These are phyloP conservation scores for Cacatua alba DNA, from an alignment of 2,113 vertebrate genomes.

Conservation along the genomic window DNA sequence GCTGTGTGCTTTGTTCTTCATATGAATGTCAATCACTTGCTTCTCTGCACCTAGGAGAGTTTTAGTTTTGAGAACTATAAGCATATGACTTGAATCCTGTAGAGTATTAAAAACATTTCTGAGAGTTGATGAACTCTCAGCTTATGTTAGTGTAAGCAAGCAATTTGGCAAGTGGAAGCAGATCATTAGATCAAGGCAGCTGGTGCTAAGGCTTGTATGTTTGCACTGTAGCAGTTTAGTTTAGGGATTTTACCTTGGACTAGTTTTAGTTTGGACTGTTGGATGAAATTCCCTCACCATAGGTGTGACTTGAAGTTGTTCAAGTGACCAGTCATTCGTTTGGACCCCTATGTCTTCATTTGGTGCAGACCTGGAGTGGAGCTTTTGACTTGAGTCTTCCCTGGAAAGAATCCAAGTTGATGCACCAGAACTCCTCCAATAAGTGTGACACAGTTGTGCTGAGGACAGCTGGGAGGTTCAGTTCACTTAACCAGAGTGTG, in stretches of 20 bases:
- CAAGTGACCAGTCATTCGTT: background rate
- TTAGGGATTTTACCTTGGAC: background rate
- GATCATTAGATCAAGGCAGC: background rate
- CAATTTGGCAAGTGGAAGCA: background rate
- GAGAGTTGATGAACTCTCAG: background rate
- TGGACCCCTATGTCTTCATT: background rate
- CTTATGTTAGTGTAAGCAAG: background rate
- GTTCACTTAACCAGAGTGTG: background rate
- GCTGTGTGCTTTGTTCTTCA: conserved; percentile 43
- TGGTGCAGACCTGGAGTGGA: background rate
- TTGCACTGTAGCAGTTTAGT: background rate
- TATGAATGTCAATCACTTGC: conserved; percentile 22
- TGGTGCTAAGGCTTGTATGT: background rate
- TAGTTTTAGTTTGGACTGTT: background rate
- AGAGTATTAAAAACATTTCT: background rate
- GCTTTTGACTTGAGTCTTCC: background rate
- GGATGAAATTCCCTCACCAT: background rate
- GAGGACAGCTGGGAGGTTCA: background rate
- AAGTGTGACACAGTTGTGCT: background rate
- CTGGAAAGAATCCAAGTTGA: background rate
- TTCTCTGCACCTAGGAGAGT: background rate
- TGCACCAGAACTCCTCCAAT: background rate
- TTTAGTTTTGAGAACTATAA: conserved; percentile 16
- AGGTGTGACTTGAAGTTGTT: background rate
- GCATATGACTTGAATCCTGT: conserved; percentile 9